These are phyloP conservation scores for Watsonalla cultraria DNA, from an alignment of 2,888 invertebrate genomes.

Conservation along the genomic window DNA sequence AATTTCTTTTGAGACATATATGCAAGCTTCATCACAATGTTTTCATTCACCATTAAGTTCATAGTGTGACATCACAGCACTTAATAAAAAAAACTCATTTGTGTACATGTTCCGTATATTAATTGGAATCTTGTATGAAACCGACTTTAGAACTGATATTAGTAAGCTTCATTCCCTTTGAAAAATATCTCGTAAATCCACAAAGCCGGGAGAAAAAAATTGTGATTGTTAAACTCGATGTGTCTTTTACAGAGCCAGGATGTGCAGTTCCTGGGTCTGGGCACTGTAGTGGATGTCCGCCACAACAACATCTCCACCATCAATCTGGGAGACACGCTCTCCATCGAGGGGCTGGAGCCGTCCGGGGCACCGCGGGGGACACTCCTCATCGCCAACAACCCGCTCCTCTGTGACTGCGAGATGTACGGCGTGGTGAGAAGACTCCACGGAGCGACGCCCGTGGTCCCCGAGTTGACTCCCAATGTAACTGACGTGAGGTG, in stretches of 20 bases:
- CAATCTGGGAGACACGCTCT: not conserved
- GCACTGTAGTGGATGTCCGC: slow-evolving; percentile 20
- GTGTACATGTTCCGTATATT: too few relatives aligned
- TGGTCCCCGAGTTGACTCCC: slow-evolving; percentile 1
- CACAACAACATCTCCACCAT: slow-evolving; percentile 32
- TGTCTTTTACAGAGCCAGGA: slow-evolving; percentile 12
- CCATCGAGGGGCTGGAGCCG: not conserved
- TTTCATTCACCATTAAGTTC: too few relatives aligned
- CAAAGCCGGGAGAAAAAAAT: not conserved
- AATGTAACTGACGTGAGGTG: slow-evolving; percentile 7
- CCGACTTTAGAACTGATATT: not conserved
- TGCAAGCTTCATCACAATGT: too few relatives aligned
- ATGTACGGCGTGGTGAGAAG: slow-evolving; percentile 21
- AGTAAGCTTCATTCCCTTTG: not conserved
- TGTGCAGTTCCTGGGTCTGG: slow-evolving; percentile 11
- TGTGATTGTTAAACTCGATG: not conserved
- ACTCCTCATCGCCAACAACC: slow-evolving; percentile 34
- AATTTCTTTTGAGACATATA: too few relatives aligned
- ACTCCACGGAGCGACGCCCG: slow-evolving; percentile 4
- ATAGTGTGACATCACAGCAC: too few relatives aligned
- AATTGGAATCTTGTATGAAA: too few relatives aligned
- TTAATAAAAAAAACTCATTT: too few relatives aligned
- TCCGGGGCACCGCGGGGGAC: not conserved
- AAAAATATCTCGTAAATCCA: too few relatives aligned
- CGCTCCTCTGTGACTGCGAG: slow-evolving; percentile 36